A percentile compares a stretch with the other conserved stretches of the same genome.
Conservation (phyloP, 2,797 vertebrate species). For the Apodemus agrarius region DNA sequence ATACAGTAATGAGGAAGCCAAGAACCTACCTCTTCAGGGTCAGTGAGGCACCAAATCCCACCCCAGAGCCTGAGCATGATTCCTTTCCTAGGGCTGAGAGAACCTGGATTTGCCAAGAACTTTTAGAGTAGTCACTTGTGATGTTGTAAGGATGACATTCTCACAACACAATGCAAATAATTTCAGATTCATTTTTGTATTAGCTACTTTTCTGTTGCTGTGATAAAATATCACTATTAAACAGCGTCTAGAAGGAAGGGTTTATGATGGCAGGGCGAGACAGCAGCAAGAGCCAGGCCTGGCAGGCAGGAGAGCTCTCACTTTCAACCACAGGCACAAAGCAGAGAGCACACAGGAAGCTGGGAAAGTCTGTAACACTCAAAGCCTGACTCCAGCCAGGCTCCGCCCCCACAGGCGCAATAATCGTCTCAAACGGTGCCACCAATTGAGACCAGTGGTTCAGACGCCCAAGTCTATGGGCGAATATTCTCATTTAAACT, state of each 20-base stretch:
- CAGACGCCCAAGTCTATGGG: not conserved
- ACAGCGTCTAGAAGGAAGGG: not conserved
- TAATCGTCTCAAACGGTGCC: not conserved
- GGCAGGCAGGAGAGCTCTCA: not conserved
- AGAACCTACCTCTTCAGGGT: not conserved
- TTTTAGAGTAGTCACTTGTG: not conserved
- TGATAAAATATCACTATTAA: not conserved
- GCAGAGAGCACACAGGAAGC: not conserved
- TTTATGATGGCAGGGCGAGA: not conserved
- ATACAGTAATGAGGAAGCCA: not conserved
- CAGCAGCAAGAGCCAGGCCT: not conserved
- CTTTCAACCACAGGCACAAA: not conserved
- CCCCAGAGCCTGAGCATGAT: not conserved
- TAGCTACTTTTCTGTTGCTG: not conserved
- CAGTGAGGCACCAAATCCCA: not conserved
- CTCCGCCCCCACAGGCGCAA: not conserved
- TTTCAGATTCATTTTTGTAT: not conserved
- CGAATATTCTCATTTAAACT: not conserved
- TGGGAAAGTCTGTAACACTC: not conserved
- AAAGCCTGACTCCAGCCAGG: not conserved
- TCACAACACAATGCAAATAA: not conserved
- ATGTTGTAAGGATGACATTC: not conserved
- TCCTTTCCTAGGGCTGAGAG: not conserved
- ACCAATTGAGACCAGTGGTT: not conserved
- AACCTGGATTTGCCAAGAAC: not conserved